phyloP scores from a whole-genome alignment of 2,113 vertebrate genomes.

The Natator depressus region DNA sequence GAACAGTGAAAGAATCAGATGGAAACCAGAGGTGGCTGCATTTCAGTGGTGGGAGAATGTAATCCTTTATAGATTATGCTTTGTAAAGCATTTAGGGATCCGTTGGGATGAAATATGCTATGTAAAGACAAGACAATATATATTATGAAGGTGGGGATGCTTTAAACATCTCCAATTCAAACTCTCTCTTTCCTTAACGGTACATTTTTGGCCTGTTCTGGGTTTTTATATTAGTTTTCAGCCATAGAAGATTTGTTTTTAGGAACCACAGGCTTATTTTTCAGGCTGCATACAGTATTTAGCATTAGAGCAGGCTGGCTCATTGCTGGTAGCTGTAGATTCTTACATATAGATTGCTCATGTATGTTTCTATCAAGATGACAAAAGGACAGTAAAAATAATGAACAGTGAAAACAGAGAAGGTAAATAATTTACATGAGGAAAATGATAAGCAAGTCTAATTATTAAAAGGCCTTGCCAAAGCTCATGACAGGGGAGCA shows the following conservation, averaged over 20 bases:
- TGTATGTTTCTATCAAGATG: neutral
- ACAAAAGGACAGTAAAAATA: neutral
- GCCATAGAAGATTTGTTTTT: neutral
- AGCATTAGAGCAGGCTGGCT: neutral
- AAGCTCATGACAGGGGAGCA: neutral
- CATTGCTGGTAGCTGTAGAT: neutral
- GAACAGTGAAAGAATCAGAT: neutral
- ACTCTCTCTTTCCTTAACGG: neutral
- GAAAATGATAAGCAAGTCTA: neutral
- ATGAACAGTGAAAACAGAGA: neutral
- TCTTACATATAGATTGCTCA: neutral
- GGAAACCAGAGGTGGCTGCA: neutral
- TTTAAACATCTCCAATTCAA: neutral
- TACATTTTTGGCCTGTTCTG: rapidly evolving
- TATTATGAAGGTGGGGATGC: neutral
- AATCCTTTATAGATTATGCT: neutral
- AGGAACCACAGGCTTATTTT: neutral
- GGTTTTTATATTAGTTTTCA: neutral
- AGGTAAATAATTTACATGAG: neutral
- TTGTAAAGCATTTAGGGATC: neutral
- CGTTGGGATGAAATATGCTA: neutral
- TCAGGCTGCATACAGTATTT: neutral
- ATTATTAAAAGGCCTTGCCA: neutral
- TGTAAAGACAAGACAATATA: rapidly evolving
- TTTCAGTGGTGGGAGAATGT: neutral